phyloP scores from a whole-genome alignment of 2,113 vertebrate species.

The Oxygymnocypris stewartii region DNA sequence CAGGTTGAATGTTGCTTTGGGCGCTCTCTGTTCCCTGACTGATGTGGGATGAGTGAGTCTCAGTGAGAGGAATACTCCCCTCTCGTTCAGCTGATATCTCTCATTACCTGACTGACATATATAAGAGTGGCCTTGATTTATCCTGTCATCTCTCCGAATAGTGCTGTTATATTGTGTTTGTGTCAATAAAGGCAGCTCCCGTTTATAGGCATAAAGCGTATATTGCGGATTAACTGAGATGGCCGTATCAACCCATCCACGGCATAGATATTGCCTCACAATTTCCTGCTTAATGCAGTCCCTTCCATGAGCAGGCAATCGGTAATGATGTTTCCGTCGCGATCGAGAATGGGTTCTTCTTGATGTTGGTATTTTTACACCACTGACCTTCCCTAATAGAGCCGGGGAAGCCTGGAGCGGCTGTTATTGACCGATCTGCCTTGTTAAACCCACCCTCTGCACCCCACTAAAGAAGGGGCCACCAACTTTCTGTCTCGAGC shows the following conservation, averaged over 20 bases:
- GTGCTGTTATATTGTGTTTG: conserved; percentile 41
- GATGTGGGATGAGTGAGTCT: conserved; percentile 52
- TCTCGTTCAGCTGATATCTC: conserved; percentile 42
- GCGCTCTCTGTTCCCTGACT: conserved; percentile 51
- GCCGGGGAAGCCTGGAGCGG: conserved; percentile 56
- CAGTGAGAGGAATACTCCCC: conserved; percentile 50
- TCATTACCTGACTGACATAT: conserved; percentile 50
- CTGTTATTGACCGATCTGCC: conserved; percentile 72
- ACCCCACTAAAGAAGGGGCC: conserved; percentile 64
- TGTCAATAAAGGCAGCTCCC: conserved; percentile 42
- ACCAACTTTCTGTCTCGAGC: conserved; percentile 68
- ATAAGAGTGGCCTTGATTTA: conserved; percentile 53
- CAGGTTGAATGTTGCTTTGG: conserved; percentile 55
- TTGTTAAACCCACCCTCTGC: conserved; percentile 66
- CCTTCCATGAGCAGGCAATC: conserved; percentile 21
- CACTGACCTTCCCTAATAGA: conserved; percentile 66
- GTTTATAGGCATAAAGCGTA: conserved; percentile 38
- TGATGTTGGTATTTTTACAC: conserved; percentile 64
- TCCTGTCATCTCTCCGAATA: conserved; percentile 27
- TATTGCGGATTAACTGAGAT: conserved; percentile 26
- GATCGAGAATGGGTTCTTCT: conserved; percentile 57
- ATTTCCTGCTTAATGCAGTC: conserved; percentile 45
- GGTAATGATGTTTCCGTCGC: conserved; percentile 42
- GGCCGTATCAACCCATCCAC: conserved; percentile 29
- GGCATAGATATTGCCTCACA: conserved; percentile 26